Evolutionary conservation across 2,797 vertebrate species (phyloP).

Genomic region (Sebastes elongatus): DNA sequence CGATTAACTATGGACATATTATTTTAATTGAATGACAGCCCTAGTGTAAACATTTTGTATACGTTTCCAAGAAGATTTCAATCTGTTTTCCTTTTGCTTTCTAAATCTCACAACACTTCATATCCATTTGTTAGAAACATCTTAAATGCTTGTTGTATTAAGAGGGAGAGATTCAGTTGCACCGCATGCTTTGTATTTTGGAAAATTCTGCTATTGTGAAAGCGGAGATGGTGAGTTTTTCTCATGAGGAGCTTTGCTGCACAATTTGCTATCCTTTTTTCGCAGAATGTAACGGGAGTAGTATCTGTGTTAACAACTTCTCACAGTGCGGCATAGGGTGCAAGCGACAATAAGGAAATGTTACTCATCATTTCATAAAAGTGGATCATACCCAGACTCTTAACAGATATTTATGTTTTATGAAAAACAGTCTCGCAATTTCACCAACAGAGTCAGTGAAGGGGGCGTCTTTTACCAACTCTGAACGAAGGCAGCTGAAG

Average conservation of each 20-base stretch:
- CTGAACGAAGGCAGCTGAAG: slow-evolving; percentile 84
- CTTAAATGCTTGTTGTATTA: slow-evolving; percentile 44
- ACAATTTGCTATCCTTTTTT: slow-evolving; percentile 26
- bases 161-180: slow-evolving; percentile 24
- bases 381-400: slow-evolving; percentile 79
- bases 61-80: slow-evolving; percentile 23
- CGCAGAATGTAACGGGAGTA: slow-evolving; percentile 42
- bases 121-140: slow-evolving; percentile 34
- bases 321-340: slow-evolving; percentile 51
- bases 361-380: slow-evolving; percentile 83
- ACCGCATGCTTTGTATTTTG: slow-evolving; percentile 49
- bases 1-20: no score
- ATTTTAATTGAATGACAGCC: no score
- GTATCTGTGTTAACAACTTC: slow-evolving; percentile 54
- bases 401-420: slow-evolving; percentile 85
- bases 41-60: slow-evolving; percentile 6
- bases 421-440: slow-evolving; percentile 81
- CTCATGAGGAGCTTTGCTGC: slow-evolving; percentile 11
- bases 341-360: slow-evolving; percentile 79
- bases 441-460: slow-evolving; percentile 68
- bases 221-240: slow-evolving; percentile 35
- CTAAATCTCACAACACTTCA: slow-evolving; percentile 34
- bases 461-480: slow-evolving; percentile 79
- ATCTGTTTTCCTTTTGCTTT: slow-evolving; percentile 24
- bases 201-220: slow-evolving; percentile 57